Conservation (phyloP, 2,797 vertebrate genomes). For the Caiman crocodilus region DNA sequence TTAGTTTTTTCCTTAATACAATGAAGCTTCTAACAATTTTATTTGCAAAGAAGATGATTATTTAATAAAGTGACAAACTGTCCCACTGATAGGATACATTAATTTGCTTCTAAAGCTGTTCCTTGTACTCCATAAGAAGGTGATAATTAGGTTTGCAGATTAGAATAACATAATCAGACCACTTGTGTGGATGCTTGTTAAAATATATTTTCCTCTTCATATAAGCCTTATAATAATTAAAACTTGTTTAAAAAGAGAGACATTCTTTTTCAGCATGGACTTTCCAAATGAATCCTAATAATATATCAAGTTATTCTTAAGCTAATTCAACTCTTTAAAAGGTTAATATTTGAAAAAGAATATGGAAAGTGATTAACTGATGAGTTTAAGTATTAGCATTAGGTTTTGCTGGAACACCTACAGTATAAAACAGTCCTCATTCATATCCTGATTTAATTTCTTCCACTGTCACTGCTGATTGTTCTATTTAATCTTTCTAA, state of each 20-base stretch:
- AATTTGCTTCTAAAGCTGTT: slow-evolving; percentile 96
- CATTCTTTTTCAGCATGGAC: slow-evolving; percentile 63
- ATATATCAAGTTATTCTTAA: slow-evolving; percentile 71
- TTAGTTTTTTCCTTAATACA: slow-evolving; percentile 75
- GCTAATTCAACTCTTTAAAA: slow-evolving; percentile 71
- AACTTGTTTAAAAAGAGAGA: slow-evolving; percentile 75
- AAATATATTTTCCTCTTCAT: slow-evolving; percentile 84
- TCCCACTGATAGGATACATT: slow-evolving; percentile 96
- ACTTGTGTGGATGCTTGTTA: slow-evolving; percentile 87
- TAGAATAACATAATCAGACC: slow-evolving; percentile 94
- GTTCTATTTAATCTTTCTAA: slow-evolving; percentile 80
- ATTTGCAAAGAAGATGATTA: slow-evolving; percentile 94
- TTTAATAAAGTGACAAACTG: slow-evolving; percentile 95
- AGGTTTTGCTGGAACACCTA: slow-evolving; percentile 75
- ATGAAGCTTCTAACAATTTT: slow-evolving; percentile 82
- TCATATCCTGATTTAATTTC: slow-evolving; percentile 85
- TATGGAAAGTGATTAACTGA: slow-evolving; percentile 76
- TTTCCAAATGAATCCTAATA: slow-evolving; percentile 67
- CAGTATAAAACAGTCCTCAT: slow-evolving; percentile 77
- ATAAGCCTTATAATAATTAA: slow-evolving; percentile 80
- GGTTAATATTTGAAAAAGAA: slow-evolving; percentile 77
- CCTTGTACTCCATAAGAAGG: slow-evolving; percentile 88
- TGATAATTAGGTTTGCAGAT: slow-evolving; percentile 99
- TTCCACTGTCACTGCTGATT: slow-evolving; percentile 75
- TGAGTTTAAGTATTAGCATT: slow-evolving; percentile 76